phyloP scores from a whole-genome alignment of 2,797 vertebrate genomes.

The Fundulus diaphanus region DNA sequence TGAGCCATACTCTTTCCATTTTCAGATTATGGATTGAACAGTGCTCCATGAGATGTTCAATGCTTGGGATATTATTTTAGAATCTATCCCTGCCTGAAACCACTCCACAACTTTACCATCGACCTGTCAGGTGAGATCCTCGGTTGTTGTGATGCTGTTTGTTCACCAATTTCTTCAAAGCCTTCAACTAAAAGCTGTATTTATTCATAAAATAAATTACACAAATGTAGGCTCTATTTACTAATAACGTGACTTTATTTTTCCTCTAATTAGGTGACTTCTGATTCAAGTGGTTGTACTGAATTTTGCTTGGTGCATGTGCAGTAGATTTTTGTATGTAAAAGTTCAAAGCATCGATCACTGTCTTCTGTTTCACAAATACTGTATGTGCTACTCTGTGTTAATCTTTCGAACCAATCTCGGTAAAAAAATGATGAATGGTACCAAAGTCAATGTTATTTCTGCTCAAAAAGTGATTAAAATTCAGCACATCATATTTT shows the following conservation, averaged over 20 bases:
- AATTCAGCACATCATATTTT: too few species aligned
- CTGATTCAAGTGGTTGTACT: not conserved
- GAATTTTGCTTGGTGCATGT: too few species aligned
- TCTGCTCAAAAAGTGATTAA: not conserved
- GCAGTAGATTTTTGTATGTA: not conserved
- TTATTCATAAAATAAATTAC: not conserved
- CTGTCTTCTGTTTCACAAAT: not conserved
- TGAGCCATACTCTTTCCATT: not conserved
- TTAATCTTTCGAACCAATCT: not conserved
- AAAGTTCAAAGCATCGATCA: not conserved
- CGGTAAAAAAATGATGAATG: not conserved
- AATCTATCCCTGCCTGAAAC: not conserved
- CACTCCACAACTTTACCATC: not conserved
- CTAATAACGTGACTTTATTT: not conserved
- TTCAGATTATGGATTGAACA: not conserved
- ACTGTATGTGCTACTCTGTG: not conserved
- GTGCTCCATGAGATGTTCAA: not conserved
- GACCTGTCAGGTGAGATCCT: not conserved
- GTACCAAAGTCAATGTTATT: not conserved
- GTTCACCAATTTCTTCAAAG: not conserved
- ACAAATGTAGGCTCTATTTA: not conserved
- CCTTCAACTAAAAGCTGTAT: not conserved
- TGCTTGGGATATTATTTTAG: not conserved
- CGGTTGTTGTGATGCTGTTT: not conserved
- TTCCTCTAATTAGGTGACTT: not conserved